Evolutionary conservation across 2,113 vertebrate species (phyloP).

Genomic region (Odontophorus gujanensis): DNA sequence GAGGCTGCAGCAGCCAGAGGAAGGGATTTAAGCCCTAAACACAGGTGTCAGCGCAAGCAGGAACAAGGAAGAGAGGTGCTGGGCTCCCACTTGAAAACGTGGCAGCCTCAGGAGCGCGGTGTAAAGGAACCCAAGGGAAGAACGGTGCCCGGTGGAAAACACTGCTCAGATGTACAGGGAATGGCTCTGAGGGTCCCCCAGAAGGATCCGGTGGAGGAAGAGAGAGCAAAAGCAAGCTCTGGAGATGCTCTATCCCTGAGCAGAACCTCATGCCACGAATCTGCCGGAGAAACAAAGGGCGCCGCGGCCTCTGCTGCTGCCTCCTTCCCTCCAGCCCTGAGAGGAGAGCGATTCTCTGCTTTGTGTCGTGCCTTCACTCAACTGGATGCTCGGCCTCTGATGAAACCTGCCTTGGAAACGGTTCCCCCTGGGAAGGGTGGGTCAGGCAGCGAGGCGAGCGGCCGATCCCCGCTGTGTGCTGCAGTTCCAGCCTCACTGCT

Average conservation of each 20-base stretch:
- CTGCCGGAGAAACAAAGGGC: not conserved
- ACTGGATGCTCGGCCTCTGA: not conserved
- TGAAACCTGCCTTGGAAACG: constrained; percentile 56
- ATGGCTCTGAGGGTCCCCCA: accelerated
- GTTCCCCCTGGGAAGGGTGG: constrained; percentile 32
- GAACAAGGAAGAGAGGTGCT: not conserved
- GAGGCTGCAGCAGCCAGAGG: not conserved
- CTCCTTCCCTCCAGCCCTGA: not conserved
- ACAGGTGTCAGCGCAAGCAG: not conserved
- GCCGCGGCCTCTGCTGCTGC: not conserved
- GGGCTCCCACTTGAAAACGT: not conserved
- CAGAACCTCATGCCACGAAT: not conserved
- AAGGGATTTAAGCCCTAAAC: not conserved
- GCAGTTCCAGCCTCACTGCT: not conserved
- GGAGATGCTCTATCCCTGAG: not conserved
- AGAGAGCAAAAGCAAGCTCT: not conserved
- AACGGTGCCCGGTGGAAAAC: not conserved
- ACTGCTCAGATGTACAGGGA: not conserved
- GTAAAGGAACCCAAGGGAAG: accelerated
- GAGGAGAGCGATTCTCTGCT: not conserved
- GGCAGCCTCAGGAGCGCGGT: not conserved
- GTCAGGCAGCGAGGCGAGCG: not conserved
- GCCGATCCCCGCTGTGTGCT: not conserved
- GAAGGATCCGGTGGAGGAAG: not conserved
- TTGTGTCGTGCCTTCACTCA: not conserved